A percentile compares a stretch with the other conserved stretches of the same genome.
Conservation (phyloP, 1,140 invertebrate genomes). For the Apis florea region DNA sequence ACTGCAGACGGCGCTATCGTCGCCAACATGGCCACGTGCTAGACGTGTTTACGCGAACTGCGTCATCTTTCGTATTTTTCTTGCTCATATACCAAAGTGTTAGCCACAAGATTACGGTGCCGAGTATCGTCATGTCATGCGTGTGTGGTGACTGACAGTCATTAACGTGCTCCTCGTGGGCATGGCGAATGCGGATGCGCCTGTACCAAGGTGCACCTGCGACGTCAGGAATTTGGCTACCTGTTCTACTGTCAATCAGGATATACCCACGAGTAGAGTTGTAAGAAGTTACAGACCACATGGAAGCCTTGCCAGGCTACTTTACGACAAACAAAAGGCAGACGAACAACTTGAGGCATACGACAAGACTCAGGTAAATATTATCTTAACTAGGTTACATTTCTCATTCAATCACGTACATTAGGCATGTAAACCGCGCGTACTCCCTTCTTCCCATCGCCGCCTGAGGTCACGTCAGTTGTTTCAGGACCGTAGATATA, state of each 20-base stretch:
- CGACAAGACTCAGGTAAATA: slow-evolving; percentile 85
- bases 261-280: slow-evolving; percentile 44
- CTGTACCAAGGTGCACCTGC: slow-evolving; percentile 66
- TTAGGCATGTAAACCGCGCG: slow-evolving; percentile 1
- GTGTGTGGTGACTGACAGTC: slow-evolving; percentile 7
- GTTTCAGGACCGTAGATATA: slow-evolving; percentile 15
- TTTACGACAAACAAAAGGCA: slow-evolving; percentile 86
- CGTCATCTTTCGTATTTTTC: slow-evolving; percentile 34
- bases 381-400: slow-evolving; percentile 23
- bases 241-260: slow-evolving; percentile 26
- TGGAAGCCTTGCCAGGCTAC: slow-evolving; percentile 84
- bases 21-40: slow-evolving; percentile 78
- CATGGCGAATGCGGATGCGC: slow-evolving; percentile 49
- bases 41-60: slow-evolving; percentile 68
- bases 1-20: slow-evolving; percentile 51
- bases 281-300: slow-evolving; percentile 79
- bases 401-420: slow-evolving; percentile 22
- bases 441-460: slow-evolving; percentile 29
- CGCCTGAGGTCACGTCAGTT: slow-evolving; percentile 51
- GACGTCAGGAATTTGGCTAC: slow-evolving; percentile 26
- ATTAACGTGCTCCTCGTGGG: slow-evolving; percentile 23
- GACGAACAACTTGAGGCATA: slow-evolving; percentile 84
- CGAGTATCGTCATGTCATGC: slow-evolving; percentile 10
- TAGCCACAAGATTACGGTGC: slow-evolving; percentile 30
- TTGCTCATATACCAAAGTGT: slow-evolving; percentile 10